Conservation (phyloP, 2,888 invertebrate species). For the Adineta ricciae region DNA sequence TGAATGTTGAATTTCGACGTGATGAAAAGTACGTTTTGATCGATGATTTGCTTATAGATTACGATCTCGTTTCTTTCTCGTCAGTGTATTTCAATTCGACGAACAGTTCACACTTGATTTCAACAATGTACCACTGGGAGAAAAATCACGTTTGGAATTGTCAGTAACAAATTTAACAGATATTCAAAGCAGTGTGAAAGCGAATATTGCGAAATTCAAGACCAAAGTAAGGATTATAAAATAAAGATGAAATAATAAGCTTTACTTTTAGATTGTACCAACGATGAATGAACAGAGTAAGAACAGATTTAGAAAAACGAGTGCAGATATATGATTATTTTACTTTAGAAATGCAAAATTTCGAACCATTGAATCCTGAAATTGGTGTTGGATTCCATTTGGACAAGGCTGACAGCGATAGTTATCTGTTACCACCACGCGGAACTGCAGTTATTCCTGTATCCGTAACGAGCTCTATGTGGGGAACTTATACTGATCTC, state of each 20-base stretch:
- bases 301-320: too few relatives aligned
- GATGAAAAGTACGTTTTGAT: background rate
- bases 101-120: background rate
- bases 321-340: too few relatives aligned
- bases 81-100: background rate
- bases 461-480: background rate
- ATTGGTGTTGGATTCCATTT: conserved; percentile 3
- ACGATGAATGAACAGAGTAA: too few relatives aligned
- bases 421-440: background rate
- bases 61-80: background rate
- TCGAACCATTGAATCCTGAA: background rate
- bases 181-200: background rate
- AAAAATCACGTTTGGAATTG: background rate
- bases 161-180: background rate
- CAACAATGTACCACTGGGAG: background rate
- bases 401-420: background rate
- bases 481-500: background rate
- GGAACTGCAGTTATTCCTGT: background rate
- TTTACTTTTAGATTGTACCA: too few relatives aligned
- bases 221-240: background rate
- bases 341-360: background rate
- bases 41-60: too few relatives aligned
- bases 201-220: background rate
- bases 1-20: background rate
- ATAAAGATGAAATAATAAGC: too few relatives aligned